A percentile compares a stretch with the other conserved stretches of the same genome.
Evolutionary conservation across 2,888 invertebrate species (phyloP).

Genomic region (Noctua janthe): DNA sequence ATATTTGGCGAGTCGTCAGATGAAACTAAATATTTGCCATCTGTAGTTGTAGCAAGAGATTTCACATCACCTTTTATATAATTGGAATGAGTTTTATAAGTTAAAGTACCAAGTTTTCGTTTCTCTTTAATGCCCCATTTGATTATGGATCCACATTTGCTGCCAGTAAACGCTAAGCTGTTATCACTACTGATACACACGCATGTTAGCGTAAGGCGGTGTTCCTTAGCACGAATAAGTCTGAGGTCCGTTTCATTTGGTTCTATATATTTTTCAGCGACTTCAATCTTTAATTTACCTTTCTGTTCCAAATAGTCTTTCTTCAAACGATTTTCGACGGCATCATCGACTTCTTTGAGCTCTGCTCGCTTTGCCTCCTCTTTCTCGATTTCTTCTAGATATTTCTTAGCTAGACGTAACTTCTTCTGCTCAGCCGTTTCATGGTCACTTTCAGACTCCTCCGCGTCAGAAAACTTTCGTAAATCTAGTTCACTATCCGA

Average conservation of each 20-base stretch:
- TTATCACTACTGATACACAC: slow-evolving; percentile 94
- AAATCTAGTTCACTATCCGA: slow-evolving; percentile 92
- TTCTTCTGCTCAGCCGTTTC: slow-evolving; percentile 98
- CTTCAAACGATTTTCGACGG: slow-evolving; percentile 94
- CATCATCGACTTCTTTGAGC: slow-evolving; percentile 91
- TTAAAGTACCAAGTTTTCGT: slow-evolving; percentile 90
- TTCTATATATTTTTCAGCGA: slow-evolving; percentile 91
- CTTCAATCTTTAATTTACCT: slow-evolving; percentile 93
- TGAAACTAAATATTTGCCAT: slow-evolving; percentile 94
- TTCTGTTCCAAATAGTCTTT: slow-evolving; percentile 96
- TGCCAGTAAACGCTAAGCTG: slow-evolving; percentile 94
- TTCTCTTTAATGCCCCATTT: slow-evolving; percentile 95
- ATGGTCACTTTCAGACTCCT: slow-evolving; percentile 91
- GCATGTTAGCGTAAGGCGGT: slow-evolving; percentile 95
- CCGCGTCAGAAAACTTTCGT: slow-evolving; percentile 87
- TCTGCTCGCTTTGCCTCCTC: slow-evolving; percentile 94
- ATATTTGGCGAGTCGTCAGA: slow-evolving; percentile 91
- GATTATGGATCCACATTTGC: slow-evolving; percentile 96
- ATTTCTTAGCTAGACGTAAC: slow-evolving; percentile 96
- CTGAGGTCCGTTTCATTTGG: slow-evolving; percentile 82
- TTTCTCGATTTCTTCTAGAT: slow-evolving; percentile 95
- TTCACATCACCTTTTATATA: slow-evolving; percentile 89
- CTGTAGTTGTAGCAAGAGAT: slow-evolving; percentile 93
- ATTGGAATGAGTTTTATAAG: slow-evolving; percentile 85
- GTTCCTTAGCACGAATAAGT: slow-evolving; percentile 93